phyloP scores from a whole-genome alignment of 1,140 invertebrate genomes.

The Heterodera schachtii region DNA sequence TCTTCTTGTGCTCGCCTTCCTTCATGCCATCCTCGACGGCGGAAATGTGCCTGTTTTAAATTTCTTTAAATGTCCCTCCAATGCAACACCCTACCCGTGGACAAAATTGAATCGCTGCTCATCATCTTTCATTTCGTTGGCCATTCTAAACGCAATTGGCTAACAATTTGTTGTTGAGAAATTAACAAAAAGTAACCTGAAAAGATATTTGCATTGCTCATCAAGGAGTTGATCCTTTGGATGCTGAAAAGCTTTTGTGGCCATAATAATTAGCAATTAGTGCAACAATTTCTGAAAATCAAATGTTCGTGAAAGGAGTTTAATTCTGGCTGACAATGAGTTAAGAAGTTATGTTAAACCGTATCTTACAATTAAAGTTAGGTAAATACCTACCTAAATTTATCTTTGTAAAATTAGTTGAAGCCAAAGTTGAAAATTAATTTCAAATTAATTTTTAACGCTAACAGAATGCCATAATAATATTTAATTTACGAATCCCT shows the following conservation, averaged over 20 bases:
- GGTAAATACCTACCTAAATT: too few relatives aligned
- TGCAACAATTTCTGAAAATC: neutral
- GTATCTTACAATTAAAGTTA: too few relatives aligned
- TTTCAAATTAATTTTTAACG: too few relatives aligned
- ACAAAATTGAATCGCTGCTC: constrained; percentile 3
- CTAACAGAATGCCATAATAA: too few relatives aligned
- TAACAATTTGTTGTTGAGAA: neutral
- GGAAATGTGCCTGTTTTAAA: neutral
- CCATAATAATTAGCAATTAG: neutral
- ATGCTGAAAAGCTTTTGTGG: neutral
- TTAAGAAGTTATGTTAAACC: too few relatives aligned
- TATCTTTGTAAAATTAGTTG: too few relatives aligned
- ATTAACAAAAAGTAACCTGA: neutral
- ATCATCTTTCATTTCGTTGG: constrained; percentile 1
- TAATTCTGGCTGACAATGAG: too few relatives aligned
- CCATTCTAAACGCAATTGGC: neutral
- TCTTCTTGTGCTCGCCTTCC: constrained; percentile 4
- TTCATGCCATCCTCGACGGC: neutral
- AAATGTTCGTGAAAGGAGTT: too few relatives aligned
- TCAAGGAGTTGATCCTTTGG: neutral
- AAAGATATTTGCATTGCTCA: neutral
- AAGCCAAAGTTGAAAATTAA: too few relatives aligned
- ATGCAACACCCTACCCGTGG: neutral
- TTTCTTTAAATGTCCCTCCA: neutral
- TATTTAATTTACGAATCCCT: too few relatives aligned